These are phyloP conservation scores for Vimba vimba DNA, from an alignment of 2,113 vertebrate genomes.

Conservation along the genomic window DNA sequence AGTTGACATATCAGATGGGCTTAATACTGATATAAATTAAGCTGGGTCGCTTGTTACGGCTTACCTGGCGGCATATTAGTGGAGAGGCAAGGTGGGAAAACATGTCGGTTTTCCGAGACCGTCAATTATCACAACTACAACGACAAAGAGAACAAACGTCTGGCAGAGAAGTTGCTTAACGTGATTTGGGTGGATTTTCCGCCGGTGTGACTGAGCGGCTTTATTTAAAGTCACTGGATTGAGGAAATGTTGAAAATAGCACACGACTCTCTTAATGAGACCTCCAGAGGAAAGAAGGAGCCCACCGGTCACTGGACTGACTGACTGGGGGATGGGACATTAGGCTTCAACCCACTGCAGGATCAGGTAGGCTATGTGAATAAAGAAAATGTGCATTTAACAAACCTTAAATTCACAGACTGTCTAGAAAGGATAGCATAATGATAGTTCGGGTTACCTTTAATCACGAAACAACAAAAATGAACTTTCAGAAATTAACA, in stretches of 20 bases:
- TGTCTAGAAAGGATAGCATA: neutral
- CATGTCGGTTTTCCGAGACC: neutral
- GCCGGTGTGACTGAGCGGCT: slow-evolving; percentile 78
- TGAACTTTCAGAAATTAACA: neutral
- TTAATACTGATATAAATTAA: slow-evolving; percentile 52
- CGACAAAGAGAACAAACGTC: slow-evolving; percentile 76
- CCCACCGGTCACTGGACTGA: slow-evolving; percentile 14
- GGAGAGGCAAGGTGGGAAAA: slow-evolving; percentile 2
- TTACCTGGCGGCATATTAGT: slow-evolving; percentile 47
- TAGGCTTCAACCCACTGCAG: neutral
- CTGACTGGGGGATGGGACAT: slow-evolving; percentile 52
- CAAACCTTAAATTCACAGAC: neutral
- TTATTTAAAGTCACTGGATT: slow-evolving; percentile 82
- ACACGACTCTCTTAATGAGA: slow-evolving; percentile 82
- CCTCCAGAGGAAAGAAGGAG: slow-evolving; percentile 75
- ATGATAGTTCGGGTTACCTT: neutral
- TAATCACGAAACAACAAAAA: neutral
- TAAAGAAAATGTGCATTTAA: neutral
- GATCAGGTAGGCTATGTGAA: slow-evolving; percentile 10
- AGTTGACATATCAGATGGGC: slow-evolving; percentile 49
- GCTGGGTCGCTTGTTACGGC: slow-evolving; percentile 28
- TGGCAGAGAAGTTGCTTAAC: slow-evolving; percentile 74
- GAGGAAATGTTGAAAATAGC: slow-evolving; percentile 79
- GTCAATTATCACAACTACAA: slow-evolving; percentile 36
- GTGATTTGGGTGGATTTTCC: slow-evolving; percentile 74